A percentile compares a stretch with the other conserved stretches of the same genome.
phyloP scores from a whole-genome alignment of 1,140 invertebrate species.

The Ceratina australensis region DNA sequence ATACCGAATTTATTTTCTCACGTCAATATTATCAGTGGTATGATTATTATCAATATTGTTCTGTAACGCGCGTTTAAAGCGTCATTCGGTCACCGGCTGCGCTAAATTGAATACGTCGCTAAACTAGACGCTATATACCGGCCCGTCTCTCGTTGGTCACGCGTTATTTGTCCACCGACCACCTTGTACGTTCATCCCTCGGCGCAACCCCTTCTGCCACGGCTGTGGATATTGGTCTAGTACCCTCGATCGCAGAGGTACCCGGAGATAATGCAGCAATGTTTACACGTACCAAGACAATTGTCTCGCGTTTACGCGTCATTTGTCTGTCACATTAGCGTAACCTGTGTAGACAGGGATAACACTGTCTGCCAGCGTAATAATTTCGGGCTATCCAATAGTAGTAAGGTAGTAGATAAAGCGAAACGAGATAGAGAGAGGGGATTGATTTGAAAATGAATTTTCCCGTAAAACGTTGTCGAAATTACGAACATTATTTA shows the following conservation, averaged over 20 bases:
- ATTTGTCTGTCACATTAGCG: constrained; percentile 35
- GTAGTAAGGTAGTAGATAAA: too few relatives aligned
- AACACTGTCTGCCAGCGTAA: too few relatives aligned
- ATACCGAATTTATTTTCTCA: too few relatives aligned
- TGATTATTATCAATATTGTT: not conserved
- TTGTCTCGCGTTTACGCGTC: constrained; percentile 15
- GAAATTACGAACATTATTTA: too few relatives aligned
- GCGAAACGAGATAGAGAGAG: too few relatives aligned
- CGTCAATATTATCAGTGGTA: too few relatives aligned
- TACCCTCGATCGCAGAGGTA: constrained; percentile 25
- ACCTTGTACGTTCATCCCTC: not conserved
- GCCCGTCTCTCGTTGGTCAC: not conserved
- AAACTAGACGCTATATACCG: not conserved
- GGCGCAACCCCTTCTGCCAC: not conserved
- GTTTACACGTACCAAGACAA: not conserved
- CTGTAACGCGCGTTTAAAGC: not conserved
- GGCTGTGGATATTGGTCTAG: constrained; percentile 6
- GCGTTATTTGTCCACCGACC: constrained; percentile 11
- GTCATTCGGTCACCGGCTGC: too few relatives aligned
- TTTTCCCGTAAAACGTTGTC: too few relatives aligned
- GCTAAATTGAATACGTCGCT: not conserved
- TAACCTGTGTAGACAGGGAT: not conserved
- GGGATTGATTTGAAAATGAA: too few relatives aligned
- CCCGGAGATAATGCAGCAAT: constrained; percentile 20
- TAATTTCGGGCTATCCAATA: not conserved